These are phyloP conservation scores for Ennomos erosarius DNA, from an alignment of 2,888 invertebrate genomes.

Conservation along the genomic window DNA sequence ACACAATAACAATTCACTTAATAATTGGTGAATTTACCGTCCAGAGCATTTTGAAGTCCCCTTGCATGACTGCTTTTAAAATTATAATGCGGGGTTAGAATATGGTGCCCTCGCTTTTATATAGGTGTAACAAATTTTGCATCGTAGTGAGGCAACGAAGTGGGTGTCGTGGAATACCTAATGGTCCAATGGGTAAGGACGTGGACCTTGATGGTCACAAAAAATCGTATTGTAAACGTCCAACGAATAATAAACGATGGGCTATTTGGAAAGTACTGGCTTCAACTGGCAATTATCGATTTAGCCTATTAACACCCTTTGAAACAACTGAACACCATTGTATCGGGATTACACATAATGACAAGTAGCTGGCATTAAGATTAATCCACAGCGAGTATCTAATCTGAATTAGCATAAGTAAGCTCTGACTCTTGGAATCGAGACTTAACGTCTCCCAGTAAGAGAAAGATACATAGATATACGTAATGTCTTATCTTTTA, in stretches of 20 bases:
- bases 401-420: background rate
- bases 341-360: conserved; percentile 13
- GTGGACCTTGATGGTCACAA: conserved; percentile 81
- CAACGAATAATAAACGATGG: conserved; percentile 77
- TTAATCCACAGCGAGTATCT: conserved; percentile 6
- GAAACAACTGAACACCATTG: conserved; percentile 30
- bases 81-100: conserved; percentile 78
- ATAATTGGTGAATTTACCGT: conserved; percentile 56
- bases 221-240: conserved; percentile 81
- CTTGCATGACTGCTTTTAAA: conserved; percentile 66
- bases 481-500: too few species aligned
- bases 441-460: background rate
- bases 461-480: background rate
- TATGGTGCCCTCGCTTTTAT: conserved; percentile 79
- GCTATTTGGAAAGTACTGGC: conserved; percentile 71
- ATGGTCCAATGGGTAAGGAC: conserved; percentile 80
- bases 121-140: conserved; percentile 85
- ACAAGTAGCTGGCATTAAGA: conserved; percentile 1
- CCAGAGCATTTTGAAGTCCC: conserved; percentile 65
- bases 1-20: conserved; percentile 15
- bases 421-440: background rate
- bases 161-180: conserved; percentile 80
- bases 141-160: conserved; percentile 78
- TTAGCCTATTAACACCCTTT: conserved; percentile 51
- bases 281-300: conserved; percentile 51